phyloP scores from a whole-genome alignment of 2,113 vertebrate species.

The Tor tambroides region DNA sequence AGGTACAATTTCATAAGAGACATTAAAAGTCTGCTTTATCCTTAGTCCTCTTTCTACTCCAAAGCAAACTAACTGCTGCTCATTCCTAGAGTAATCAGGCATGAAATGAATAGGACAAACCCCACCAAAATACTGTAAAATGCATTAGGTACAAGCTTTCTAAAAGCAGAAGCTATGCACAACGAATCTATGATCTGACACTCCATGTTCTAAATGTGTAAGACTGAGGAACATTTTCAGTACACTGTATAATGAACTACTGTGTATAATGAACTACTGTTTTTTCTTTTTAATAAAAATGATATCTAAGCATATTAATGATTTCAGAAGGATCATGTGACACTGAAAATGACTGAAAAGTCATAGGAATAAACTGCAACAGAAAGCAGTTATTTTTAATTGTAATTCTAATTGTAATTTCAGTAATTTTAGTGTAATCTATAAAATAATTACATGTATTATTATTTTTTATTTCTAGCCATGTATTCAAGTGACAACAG shows the following conservation, averaged over 20 bases:
- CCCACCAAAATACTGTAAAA: background rate
- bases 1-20: background rate
- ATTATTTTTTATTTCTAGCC: background rate
- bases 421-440: too few species aligned
- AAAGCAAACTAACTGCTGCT: background rate
- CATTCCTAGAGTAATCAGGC: background rate
- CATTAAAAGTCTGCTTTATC: background rate
- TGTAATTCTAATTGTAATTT: too few species aligned
- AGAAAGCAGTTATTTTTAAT: too few species aligned
- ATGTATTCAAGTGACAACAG: background rate
- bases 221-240: background rate
- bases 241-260: background rate
- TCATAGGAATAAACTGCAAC: too few species aligned
- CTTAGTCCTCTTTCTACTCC: background rate
- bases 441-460: background rate
- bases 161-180: slow-evolving; percentile 4
- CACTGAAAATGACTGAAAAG: background rate
- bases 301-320: background rate
- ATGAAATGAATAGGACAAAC: background rate
- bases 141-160: background rate
- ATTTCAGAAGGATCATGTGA: background rate
- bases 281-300: background rate
- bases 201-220: background rate
- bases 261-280: background rate
- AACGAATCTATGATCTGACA: slow-evolving; percentile 6